Conservation (phyloP, 2,113 vertebrate genomes). For the Hydrochoerus hydrochaeris region DNA sequence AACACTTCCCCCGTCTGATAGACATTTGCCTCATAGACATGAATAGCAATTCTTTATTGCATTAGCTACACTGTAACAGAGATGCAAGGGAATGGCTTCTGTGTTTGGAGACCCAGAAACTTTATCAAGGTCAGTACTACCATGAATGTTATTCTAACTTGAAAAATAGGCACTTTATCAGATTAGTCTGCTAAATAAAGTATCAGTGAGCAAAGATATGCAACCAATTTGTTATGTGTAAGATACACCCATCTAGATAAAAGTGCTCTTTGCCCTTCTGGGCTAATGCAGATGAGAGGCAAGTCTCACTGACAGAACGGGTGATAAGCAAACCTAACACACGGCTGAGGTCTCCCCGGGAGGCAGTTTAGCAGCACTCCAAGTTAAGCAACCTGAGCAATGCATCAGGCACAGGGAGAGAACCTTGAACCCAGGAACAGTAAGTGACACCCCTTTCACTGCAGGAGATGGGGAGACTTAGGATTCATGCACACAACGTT, state of each 20-base stretch:
- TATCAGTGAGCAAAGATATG: conserved; percentile 59
- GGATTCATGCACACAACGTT: neutral
- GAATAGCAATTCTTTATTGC: conserved; percentile 50
- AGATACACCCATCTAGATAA: conserved; percentile 64
- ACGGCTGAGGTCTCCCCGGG: conserved; percentile 2
- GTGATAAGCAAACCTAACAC: conserved; percentile 63
- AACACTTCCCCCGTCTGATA: neutral
- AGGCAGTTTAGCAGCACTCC: conserved; percentile 5
- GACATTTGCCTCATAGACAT: conserved; percentile 36
- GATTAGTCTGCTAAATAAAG: conserved; percentile 70
- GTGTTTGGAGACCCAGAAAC: conserved; percentile 54
- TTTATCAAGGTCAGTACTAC: conserved; percentile 61
- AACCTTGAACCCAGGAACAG: neutral
- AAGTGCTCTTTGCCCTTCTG: conserved; percentile 56
- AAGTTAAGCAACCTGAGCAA: neutral
- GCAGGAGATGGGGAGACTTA: neutral
- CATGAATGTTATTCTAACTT: conserved; percentile 65
- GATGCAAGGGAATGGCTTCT: neutral
- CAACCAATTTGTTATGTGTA: conserved; percentile 72
- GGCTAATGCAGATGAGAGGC: conserved; percentile 49
- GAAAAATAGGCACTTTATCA: conserved; percentile 73
- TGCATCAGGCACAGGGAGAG: neutral
- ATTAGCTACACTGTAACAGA: conserved; percentile 50
- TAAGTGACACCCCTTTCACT: neutral
- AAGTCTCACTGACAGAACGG: conserved; percentile 50